phyloP scores from a whole-genome alignment of 2,888 invertebrate genomes.

The Dolichomitus sp. region DNA sequence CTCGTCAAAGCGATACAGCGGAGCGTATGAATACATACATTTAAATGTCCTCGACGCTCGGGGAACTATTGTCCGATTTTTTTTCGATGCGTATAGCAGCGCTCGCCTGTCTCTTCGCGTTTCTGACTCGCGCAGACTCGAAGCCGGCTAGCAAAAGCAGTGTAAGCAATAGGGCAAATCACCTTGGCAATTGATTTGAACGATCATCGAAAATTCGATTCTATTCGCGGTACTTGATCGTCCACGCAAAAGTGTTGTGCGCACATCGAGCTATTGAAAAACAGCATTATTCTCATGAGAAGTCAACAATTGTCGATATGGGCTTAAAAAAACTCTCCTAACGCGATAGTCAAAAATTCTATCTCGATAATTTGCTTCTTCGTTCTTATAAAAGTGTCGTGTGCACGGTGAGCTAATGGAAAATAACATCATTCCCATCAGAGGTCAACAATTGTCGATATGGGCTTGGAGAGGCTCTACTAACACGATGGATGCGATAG shows the following conservation, averaged over 20 bases:
- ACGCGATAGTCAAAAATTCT: slow-evolving; percentile 14
- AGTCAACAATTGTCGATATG: slow-evolving; percentile 7
- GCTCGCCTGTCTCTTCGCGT: slow-evolving; percentile 50
- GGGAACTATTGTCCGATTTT: slow-evolving; percentile 84
- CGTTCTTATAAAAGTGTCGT: slow-evolving; percentile 9
- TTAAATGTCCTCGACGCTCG: slow-evolving; percentile 82
- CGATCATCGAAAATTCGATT: slow-evolving; percentile 43
- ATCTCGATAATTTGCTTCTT: slow-evolving; percentile 33
- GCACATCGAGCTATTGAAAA: slow-evolving; percentile 22
- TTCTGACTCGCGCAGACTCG: slow-evolving; percentile 35
- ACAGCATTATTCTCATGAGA: slow-evolving; percentile 38
- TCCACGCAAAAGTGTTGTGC: slow-evolving; percentile 8
- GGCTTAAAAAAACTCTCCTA: background rate
- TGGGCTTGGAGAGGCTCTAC: background rate
- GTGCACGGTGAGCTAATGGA: slow-evolving; percentile 20
- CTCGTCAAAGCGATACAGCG: slow-evolving; percentile 84
- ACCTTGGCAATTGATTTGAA: slow-evolving; percentile 21
- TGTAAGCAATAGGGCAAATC: background rate
- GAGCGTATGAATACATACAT: slow-evolving; percentile 85
- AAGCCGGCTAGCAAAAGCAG: slow-evolving; percentile 17
- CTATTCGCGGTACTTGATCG: background rate
- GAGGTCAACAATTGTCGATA: slow-evolving; percentile 9
- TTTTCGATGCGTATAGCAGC: slow-evolving; percentile 47
- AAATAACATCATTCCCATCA: slow-evolving; percentile 43
- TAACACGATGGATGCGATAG: slow-evolving; percentile 31